Conservation (phyloP, 2,113 vertebrate genomes). For the Epinephelus fuscoguttatus region DNA sequence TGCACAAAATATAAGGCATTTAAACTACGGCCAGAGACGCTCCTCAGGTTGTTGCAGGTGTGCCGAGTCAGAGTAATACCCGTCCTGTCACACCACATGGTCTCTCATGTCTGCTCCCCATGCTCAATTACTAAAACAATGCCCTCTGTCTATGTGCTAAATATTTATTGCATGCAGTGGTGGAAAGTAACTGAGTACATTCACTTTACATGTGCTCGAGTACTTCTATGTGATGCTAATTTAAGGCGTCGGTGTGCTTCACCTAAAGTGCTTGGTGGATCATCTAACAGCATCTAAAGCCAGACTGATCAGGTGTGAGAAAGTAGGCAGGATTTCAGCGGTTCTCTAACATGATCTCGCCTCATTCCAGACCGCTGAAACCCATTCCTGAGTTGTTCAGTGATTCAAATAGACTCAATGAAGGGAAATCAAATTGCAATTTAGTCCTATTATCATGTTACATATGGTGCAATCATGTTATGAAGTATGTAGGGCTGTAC, state of each 20-base stretch:
- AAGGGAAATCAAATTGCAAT: not conserved
- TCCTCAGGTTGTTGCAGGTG: constrained; percentile 28
- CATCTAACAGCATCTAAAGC: too few species aligned
- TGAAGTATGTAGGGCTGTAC: not conserved
- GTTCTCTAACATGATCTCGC: not conserved
- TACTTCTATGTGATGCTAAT: too few species aligned
- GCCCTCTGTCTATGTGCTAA: constrained; percentile 13
- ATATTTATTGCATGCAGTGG: constrained; percentile 12
- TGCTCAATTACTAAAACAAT: constrained; percentile 14
- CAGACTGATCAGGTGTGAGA: not conserved
- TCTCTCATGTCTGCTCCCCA: constrained; percentile 3
- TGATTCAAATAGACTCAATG: not conserved
- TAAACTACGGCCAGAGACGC: constrained; percentile 7
- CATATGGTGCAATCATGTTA: not conserved
- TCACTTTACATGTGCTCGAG: not conserved
- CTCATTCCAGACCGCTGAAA: not conserved
- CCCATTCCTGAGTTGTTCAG: not conserved
- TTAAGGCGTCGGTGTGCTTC: too few species aligned
- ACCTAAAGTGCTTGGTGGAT: too few species aligned
- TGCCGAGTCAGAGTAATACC: constrained; percentile 19
- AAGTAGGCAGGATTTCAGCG: not conserved
- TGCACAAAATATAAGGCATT: constrained; percentile 34
- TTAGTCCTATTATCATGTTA: not conserved
- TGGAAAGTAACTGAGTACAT: not conserved
- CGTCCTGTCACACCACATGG: constrained; percentile 13